Base-by-base conservation (phyloP, 2,113 vertebrate genomes). In the Thalassarche chlororhynchos region DNA sequence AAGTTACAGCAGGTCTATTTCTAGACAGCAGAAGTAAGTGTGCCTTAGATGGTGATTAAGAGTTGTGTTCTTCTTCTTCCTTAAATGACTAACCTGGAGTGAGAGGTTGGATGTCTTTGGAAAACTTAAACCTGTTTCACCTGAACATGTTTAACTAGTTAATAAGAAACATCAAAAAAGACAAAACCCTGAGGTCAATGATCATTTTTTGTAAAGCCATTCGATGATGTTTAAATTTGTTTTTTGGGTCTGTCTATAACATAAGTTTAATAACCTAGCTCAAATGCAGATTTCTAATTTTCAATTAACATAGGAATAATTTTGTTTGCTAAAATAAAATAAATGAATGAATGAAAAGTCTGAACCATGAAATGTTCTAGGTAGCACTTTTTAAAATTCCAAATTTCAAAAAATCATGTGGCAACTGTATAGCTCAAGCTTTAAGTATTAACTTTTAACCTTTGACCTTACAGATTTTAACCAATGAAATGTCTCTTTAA, bases 401-500 rank as follows among this genome's bases (percentile, higher is more conserved):
- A 99, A 99, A 99, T 98, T 99, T 98, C 98, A 99, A 99, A 98
- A 99, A 99, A 98, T 98, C 98, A 98, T 99, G 99, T 99, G 99
- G 98, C 98, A 99, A 99, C 99, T 99, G 99, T 99, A 98, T 99
- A 99, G 99, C 99, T 99, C 98, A 98, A 99, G 98, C 98, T 99
- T 99, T 99, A 99, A 99, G 99, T 99, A 99, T 99, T 99, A 99
- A 99, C 98, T 98, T 99, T 99, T 99, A 99, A 99, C 99, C 99
- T 99, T 99, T 99, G 99, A 99, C 99, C 99, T 99, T 99, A 99
- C 99, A 99, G 99, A 99, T 99, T 99, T 99, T 99, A 99, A 99
- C 99, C 99, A 99, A 99, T 99, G 99, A 99, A 99, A 99, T 99
- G 99, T 99, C 99, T 99, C 99, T 99, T 99, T 99, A 99, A 99